These are phyloP conservation scores for Caenorhabditis doughertyi DNA, from an alignment of 2,888 invertebrate genomes.

Conservation along the genomic window DNA sequence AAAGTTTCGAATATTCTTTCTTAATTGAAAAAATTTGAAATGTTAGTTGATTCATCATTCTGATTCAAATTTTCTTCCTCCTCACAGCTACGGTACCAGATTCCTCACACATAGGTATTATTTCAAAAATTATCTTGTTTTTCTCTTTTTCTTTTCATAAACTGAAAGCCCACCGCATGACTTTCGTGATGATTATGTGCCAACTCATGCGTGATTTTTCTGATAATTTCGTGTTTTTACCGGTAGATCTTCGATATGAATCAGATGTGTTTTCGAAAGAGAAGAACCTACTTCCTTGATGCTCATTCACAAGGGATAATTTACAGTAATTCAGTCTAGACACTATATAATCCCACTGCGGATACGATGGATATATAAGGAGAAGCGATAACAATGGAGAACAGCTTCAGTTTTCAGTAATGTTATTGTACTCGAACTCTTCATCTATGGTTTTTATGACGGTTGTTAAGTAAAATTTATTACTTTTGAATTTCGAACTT, in stretches of 20 bases:
- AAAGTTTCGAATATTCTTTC: background rate
- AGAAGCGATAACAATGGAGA: background rate
- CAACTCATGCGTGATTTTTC: conserved; percentile 5
- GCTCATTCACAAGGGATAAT: background rate
- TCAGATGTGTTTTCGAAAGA: conserved; percentile 1
- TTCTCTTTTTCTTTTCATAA: background rate
- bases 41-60: background rate
- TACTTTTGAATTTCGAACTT: no score
- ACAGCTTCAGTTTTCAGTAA: background rate
- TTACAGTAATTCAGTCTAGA: conserved; percentile 11
- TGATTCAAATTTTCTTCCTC: background rate
- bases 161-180: background rate
- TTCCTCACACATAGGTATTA: background rate
- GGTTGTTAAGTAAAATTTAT: no score
- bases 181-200: background rate
- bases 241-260: background rate
- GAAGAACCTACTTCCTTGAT: background rate
- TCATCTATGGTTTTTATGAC: no score
- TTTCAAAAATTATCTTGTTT: background rate
- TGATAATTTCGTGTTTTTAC: conserved; percentile 19
- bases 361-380: background rate
- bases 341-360: conserved; percentile 27
- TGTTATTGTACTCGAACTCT: background rate
- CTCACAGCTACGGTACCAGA: background rate
- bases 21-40: no score